These are phyloP conservation scores for Exephanes ischioxanthus DNA, from an alignment of 2,888 invertebrate species.

Conservation along the genomic window DNA sequence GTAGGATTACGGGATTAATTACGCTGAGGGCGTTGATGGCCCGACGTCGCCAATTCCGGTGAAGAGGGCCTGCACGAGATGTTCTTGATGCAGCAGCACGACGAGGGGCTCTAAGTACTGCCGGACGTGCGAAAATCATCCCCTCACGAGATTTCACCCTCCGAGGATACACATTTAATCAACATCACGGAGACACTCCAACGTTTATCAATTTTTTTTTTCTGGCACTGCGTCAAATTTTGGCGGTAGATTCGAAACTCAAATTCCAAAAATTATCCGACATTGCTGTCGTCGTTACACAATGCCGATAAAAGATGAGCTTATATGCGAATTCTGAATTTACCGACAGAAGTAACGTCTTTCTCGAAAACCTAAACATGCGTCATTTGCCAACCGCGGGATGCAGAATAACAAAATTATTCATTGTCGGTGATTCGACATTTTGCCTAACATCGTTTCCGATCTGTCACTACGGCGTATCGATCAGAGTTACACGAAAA, in stretches of 20 bases:
- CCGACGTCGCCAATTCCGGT: conserved; percentile 75
- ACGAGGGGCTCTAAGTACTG: conserved; percentile 55
- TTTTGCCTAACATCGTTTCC: not conserved
- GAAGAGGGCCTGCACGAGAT: conserved; percentile 52
- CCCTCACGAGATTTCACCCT: conserved; percentile 47
- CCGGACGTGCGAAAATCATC: conserved; percentile 65
- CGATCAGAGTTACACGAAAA: not conserved
- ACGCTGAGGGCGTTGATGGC: conserved; percentile 83
- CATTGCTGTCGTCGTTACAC: not conserved
- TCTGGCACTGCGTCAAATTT: conserved; percentile 8
- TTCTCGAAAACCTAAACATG: not conserved
- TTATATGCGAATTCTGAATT: not conserved
- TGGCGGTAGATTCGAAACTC: not conserved
- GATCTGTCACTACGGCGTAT: not conserved
- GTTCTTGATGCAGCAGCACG: conserved; percentile 36
- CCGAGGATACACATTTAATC: conserved; percentile 60
- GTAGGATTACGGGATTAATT: conserved; percentile 83
- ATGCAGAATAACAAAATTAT: not conserved
- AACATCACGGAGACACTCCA: conserved; percentile 41
- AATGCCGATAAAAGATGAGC: not conserved
- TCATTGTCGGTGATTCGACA: not conserved
- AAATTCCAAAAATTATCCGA: not conserved
- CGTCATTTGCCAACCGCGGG: not conserved
- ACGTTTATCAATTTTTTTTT: conserved; percentile 57
- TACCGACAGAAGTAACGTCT: not conserved